Percentiles rank a stretch among this genome's conserved stretches.
Conservation (phyloP, 2,888 invertebrate species). For the Caenorhabditis sp. region DNA sequence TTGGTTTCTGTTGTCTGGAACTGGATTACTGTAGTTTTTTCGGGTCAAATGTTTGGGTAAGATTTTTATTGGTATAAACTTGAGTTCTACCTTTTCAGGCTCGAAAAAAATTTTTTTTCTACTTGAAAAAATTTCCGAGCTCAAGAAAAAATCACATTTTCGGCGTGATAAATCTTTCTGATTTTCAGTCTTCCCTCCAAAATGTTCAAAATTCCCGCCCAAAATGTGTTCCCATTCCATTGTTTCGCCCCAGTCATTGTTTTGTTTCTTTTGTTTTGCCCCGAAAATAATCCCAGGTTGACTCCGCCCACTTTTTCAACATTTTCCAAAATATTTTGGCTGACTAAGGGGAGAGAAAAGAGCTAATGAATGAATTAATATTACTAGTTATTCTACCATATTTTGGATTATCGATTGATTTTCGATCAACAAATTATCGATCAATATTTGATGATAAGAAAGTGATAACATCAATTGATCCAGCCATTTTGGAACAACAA, state of each 20-base stretch:
- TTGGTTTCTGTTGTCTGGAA: too few relatives aligned
- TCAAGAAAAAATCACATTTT: too few relatives aligned
- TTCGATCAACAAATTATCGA: conserved; percentile 37
- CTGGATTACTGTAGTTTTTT: too few relatives aligned
- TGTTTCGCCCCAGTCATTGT: neutral
- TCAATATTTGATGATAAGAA: conserved; percentile 20
- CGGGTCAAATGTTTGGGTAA: too few relatives aligned
- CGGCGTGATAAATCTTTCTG: too few relatives aligned
- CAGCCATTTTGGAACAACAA: conserved; percentile 14
- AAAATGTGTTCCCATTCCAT: neutral
- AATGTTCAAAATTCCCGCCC: too few relatives aligned
- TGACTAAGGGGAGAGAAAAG: neutral
- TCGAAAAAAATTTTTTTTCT: too few relatives aligned
- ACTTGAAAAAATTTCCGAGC: too few relatives aligned
- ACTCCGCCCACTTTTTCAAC: neutral
- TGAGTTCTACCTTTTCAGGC: too few relatives aligned
- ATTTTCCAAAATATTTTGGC: neutral
- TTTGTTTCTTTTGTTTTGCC: neutral
- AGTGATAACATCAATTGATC: conserved; percentile 28
- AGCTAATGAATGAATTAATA: conserved; percentile 1
- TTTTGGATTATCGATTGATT: conserved; percentile 10
- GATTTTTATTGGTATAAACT: too few relatives aligned
- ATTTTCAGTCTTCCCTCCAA: too few relatives aligned
- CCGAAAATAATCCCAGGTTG: neutral
- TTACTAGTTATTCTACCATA: conserved; percentile 11